Base-by-base conservation (phyloP, 1,140 invertebrate genomes). In the Drosophila prosaltans region DNA sequence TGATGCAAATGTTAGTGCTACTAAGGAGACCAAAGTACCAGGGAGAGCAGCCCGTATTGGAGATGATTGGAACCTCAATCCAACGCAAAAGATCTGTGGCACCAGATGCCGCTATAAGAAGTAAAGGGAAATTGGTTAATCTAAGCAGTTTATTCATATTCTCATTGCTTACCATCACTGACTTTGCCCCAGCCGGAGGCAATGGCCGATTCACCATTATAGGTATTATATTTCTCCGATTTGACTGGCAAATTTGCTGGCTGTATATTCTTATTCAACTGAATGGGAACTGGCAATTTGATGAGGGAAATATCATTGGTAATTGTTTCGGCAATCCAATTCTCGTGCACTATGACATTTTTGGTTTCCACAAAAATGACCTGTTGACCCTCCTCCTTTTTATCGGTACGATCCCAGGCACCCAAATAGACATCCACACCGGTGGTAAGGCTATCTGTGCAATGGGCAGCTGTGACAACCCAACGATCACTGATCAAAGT, bases 401-500 rank as follows among this genome's bases (percentile, higher is more conserved):
- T 24, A n/a, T 91, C 21, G 21, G 76, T 77, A 16, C 78, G 89
- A 68, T 90, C 70, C 58, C 63, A 81, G 57, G 86, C 78, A 16
- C 86, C 86, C 77, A 90, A 39, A 24, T 85, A 83, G 65, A 91
- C 88, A 71, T 90, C 88, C 32, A 89, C 86, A 8, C 82, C 82
- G 28, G 71, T 88, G 63, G 68, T 93, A 92, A 89, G 6, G 5
- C 60, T 57, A 9, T 93, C 93, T 58, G 93, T 92, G 80, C 95
- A 95, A 73, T 95, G 95, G 8, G 94, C 95, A 4, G 95, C 94
- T 4, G 94, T 94, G n/a, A 95, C 64, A 9, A 95, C 86, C 93
- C 93, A 94, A 21, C 92, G 71, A 26, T 91, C 67, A 61, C 92
- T 92, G 48, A 95, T 93, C 60, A 95, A 69, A 51, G 94, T 93